Conservation (phyloP, 2,888 invertebrate species). For the Mamestra brassicae region DNA sequence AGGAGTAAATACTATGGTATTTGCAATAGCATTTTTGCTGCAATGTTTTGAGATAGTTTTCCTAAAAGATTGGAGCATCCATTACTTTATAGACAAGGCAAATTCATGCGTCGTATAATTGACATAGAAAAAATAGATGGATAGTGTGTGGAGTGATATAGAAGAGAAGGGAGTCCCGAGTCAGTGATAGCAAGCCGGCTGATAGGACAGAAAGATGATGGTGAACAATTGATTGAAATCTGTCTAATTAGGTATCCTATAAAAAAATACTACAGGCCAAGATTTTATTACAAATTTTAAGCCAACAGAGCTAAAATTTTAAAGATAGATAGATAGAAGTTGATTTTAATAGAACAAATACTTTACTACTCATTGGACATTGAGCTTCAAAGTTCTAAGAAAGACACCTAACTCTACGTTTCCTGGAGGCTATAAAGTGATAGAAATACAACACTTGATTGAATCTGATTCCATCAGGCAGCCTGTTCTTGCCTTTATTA, state of each 20-base stretch:
- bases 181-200: too few species aligned
- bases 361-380: background rate
- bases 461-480: slow-evolving; percentile 32
- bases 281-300: too few species aligned
- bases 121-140: too few species aligned
- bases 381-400: slow-evolving; percentile 1
- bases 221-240: too few species aligned
- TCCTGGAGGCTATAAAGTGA: background rate
- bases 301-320: background rate
- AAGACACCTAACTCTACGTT: background rate
- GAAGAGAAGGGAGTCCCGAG: too few species aligned
- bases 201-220: too few species aligned
- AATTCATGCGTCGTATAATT: background rate
- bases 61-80: background rate
- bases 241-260: too few species aligned
- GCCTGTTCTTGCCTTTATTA: slow-evolving; percentile 41
- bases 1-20: slow-evolving; percentile 23
- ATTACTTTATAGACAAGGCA: background rate
- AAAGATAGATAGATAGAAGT: background rate
- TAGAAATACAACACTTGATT: slow-evolving; percentile 10
- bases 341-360: too few species aligned
- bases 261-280: too few species aligned
- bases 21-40: background rate
- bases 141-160: too few species aligned
- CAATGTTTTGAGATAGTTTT: background rate